These are phyloP conservation scores for Archocentrus centrarchus DNA, from an alignment of 2,113 vertebrate genomes.

Conservation along the genomic window DNA sequence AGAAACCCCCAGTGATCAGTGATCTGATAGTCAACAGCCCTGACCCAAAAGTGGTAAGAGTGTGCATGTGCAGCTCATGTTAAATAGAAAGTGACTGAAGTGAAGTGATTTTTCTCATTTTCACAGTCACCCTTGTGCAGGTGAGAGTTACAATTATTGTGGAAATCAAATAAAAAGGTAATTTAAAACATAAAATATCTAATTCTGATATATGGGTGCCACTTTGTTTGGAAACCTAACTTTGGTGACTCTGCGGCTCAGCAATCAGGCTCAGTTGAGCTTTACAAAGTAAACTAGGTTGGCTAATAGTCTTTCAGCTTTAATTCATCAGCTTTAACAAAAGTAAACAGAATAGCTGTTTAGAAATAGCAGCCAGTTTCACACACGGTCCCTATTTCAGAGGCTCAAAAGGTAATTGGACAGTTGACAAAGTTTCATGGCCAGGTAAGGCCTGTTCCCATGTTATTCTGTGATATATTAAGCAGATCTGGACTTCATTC, in stretches of 20 bases:
- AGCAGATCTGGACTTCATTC: not conserved
- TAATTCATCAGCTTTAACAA: not conserved
- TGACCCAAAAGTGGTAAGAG: slow-evolving; percentile 54
- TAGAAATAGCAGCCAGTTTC: not conserved
- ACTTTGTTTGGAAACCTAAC: not conserved
- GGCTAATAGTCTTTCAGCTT: not conserved
- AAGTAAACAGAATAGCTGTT: not conserved
- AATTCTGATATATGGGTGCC: not conserved
- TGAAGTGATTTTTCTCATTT: not conserved
- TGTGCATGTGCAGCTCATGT: not conserved
- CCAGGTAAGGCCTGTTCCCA: not conserved
- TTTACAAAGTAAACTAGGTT: not conserved
- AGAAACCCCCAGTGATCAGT: slow-evolving; percentile 38
- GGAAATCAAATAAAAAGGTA: not conserved
- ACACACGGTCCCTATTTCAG: not conserved
- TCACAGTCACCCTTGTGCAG: not conserved
- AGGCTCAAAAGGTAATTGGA: not conserved
- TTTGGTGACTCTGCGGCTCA: not conserved
- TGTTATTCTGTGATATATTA: not conserved
- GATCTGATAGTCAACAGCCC: slow-evolving; percentile 24
- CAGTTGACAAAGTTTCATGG: not conserved
- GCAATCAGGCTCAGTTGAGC: not conserved
- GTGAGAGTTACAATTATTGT: not conserved
- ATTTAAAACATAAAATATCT: slow-evolving; percentile 4
- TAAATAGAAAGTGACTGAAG: slow-evolving; percentile 1